Evolutionary conservation across 2,797 vertebrate genomes (phyloP).

Genomic region (Pangasius djambal): DNA sequence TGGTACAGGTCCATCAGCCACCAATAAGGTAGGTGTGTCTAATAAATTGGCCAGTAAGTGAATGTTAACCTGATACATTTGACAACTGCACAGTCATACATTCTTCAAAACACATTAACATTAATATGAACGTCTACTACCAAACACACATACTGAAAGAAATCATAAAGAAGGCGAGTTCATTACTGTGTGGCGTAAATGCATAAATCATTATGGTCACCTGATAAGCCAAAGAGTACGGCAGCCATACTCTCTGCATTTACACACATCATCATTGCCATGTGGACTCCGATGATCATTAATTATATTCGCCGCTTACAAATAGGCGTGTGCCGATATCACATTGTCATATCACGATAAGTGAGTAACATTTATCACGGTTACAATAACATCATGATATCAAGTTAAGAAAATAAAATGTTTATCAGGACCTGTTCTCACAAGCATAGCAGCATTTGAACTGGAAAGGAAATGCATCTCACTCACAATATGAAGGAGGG

Average conservation of each 20-base stretch:
- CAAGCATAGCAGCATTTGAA: slow-evolving; percentile 28
- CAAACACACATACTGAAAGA: slow-evolving; percentile 22
- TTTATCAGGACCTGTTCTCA: slow-evolving; percentile 20
- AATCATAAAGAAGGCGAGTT: slow-evolving; percentile 21
- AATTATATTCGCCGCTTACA: slow-evolving; percentile 46
- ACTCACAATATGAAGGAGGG: background rate
- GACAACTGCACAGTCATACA: slow-evolving; percentile 46
- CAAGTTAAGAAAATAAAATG: slow-evolving; percentile 27
- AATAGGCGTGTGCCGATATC: slow-evolving; percentile 30
- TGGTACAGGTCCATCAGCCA: background rate
- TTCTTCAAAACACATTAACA: slow-evolving; percentile 43
- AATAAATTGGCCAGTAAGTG: slow-evolving; percentile 22
- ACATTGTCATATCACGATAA: background rate
- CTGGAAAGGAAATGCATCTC: background rate
- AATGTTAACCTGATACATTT: slow-evolving; percentile 38
- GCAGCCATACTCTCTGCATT: slow-evolving; percentile 33
- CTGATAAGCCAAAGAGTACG: slow-evolving; percentile 42
- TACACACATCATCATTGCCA: slow-evolving; percentile 40
- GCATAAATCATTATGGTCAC: slow-evolving; percentile 48
- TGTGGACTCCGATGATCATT: slow-evolving; percentile 33
- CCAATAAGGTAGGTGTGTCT: background rate
- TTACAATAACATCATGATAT: background rate
- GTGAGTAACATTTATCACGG: background rate
- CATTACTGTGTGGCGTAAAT: slow-evolving; percentile 45
- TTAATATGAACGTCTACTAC: slow-evolving; percentile 24